Conservation (phyloP, 2,797 vertebrate genomes). For the Rhinophrynus dorsalis region DNA sequence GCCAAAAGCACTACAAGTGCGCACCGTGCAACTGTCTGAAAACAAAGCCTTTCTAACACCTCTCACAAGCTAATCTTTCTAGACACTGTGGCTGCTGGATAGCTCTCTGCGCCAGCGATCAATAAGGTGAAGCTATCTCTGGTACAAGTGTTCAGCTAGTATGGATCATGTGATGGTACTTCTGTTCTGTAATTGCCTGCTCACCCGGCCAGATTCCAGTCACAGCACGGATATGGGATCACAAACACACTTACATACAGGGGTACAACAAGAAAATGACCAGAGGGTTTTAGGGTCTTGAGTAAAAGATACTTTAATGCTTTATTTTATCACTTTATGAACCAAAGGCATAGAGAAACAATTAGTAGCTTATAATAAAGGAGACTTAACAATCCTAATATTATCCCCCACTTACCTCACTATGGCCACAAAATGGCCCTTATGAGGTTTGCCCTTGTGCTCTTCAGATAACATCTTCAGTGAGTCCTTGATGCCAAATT, state of each 20-base stretch:
- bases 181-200: background rate
- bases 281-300: too few relatives aligned
- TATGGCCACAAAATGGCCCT: too few relatives aligned
- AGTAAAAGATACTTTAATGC: too few relatives aligned
- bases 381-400: too few relatives aligned
- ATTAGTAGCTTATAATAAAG: too few relatives aligned
- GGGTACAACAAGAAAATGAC: too few relatives aligned
- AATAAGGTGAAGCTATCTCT: conserved; percentile 16
- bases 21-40: background rate
- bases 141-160: background rate
- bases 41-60: conserved; percentile 8
- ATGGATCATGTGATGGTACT: background rate
- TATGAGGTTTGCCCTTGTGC: too few relatives aligned
- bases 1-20: background rate
- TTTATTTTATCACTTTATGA: too few relatives aligned
- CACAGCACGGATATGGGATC: background rate
- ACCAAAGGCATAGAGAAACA: too few relatives aligned
- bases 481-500: too few relatives aligned
- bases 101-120: conserved; percentile 25
- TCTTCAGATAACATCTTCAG: too few relatives aligned
- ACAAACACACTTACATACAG: background rate
- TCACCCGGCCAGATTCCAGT: background rate
- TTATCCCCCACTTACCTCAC: too few relatives aligned
- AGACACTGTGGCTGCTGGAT: conserved; percentile 18
- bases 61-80: conserved; percentile 15